Base-by-base conservation (phyloP, 2,888 invertebrate species). In the Chydorus sphaericus region DNA sequence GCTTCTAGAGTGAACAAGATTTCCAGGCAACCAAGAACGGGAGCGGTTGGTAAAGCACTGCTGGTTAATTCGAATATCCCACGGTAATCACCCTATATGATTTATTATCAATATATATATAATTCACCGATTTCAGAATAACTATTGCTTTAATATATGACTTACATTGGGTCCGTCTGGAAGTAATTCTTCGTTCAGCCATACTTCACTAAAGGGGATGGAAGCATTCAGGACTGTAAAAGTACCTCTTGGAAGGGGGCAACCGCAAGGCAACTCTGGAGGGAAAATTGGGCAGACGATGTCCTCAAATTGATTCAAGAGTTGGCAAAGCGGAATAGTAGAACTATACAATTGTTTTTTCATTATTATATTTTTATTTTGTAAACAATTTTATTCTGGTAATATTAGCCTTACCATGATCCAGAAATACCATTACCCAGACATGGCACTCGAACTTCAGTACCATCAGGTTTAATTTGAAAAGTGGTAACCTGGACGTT, bases 341-440 rank as follows among this genome's bases (percentile, higher is more conserved):
- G n/a, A n/a, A n/a, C n/a, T n/a, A n/a, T n/a, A n/a, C n/a, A n/a
- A n/a, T n/a, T n/a, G n/a, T n/a, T n/a, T 39, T 39, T 16, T 8
- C 10, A 39, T 39, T 39, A 16, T 4, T 16, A 5, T 39, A 20
- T 3, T 5, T n/a, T n/a, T n/a, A n/a, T n/a, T n/a, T n/a, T n/a
- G n/a, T n/a, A n/a, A n/a, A n/a, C n/a, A n/a, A n/a, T n/a, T n/a
- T n/a, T n/a, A n/a, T n/a, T n/a, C n/a, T n/a, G n/a, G n/a, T n/a
- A n/a, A n/a, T n/a, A n/a, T n/a, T n/a, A n/a, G n/a, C 26, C 29
- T 26, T 39, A 54, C 54, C 54, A 54, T 28, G 44, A 44, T 23
- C 54, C 54, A 44, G 31, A 26, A 30, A 54, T 48, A 11, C 54
- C 54, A 23, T 54, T 31, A n/a, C n/a, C n/a, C 29, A 54, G 48